A percentile compares a stretch with the other conserved stretches of the same genome.
Conservation (phyloP, 2,888 invertebrate species). For the Scelioninae gen. 2 region DNA sequence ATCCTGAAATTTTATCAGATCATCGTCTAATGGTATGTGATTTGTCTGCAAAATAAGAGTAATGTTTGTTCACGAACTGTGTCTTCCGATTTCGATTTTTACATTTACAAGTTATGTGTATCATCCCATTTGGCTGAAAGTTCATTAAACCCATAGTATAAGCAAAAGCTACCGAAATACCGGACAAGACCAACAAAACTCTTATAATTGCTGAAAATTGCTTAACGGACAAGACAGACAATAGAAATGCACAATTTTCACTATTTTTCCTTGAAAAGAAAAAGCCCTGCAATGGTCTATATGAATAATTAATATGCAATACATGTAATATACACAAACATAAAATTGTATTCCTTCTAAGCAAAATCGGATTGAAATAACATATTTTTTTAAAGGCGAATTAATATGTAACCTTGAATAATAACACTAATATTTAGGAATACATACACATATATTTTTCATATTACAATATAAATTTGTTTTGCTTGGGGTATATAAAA, state of each 20-base stretch:
- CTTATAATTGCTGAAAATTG: conserved; percentile 26
- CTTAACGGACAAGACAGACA: conserved; percentile 46
- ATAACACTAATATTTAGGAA: neutral
- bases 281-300: conserved; percentile 50
- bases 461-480: too few relatives aligned
- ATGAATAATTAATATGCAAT: conserved; percentile 15
- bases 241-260: conserved; percentile 25
- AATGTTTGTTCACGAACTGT: conserved; percentile 23
- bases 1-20: conserved; percentile 37
- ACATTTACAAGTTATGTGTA: too few relatives aligned
- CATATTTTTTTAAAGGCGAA: too few relatives aligned
- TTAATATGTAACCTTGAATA: too few relatives aligned
- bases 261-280: conserved; percentile 36
- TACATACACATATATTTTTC: too few relatives aligned
- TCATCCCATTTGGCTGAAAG: conserved; percentile 1
- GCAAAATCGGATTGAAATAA: neutral
- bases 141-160: conserved; percentile 11
- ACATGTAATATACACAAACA: neutral
- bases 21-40: conserved; percentile 40
- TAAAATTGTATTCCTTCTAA: neutral
- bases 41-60: conserved; percentile 57
- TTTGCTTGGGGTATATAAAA: neutral
- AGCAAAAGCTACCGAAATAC: conserved; percentile 49
- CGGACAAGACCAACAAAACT: conserved; percentile 22
- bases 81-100: neutral